These are phyloP conservation scores for Phaethornis superciliosus DNA, from an alignment of 2,113 vertebrate species.

Conservation along the genomic window DNA sequence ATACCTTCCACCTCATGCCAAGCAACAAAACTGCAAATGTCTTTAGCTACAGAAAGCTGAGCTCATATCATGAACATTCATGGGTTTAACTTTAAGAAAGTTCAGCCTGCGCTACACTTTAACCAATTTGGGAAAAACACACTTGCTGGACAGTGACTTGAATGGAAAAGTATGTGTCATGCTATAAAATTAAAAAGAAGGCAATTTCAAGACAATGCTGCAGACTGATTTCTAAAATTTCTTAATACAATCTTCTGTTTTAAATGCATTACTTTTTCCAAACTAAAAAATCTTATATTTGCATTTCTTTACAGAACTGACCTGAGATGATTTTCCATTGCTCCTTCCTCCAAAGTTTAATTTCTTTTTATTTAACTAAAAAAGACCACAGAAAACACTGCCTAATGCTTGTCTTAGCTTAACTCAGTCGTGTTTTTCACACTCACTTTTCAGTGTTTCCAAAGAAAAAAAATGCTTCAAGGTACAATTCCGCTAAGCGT, in stretches of 20 bases:
- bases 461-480: neutral
- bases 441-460: neutral
- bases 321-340: neutral
- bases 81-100: neutral
- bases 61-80: neutral
- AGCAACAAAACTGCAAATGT: neutral
- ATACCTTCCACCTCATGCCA: neutral
- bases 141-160: neutral
- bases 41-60: neutral
- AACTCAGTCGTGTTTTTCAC: neutral
- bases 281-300: neutral
- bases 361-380: neutral
- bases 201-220: neutral
- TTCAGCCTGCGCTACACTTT: neutral
- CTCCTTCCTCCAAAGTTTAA: rapidly evolving
- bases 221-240: neutral
- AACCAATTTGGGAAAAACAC: neutral
- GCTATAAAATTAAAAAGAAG: neutral
- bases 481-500: neutral
- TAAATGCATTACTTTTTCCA: neutral
- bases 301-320: neutral
- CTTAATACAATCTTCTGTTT: neutral
- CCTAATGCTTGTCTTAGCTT: neutral
- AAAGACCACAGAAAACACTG: no score
- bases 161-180: neutral